Conservation (phyloP, 2,797 vertebrate genomes). For the Emys orbicularis region DNA sequence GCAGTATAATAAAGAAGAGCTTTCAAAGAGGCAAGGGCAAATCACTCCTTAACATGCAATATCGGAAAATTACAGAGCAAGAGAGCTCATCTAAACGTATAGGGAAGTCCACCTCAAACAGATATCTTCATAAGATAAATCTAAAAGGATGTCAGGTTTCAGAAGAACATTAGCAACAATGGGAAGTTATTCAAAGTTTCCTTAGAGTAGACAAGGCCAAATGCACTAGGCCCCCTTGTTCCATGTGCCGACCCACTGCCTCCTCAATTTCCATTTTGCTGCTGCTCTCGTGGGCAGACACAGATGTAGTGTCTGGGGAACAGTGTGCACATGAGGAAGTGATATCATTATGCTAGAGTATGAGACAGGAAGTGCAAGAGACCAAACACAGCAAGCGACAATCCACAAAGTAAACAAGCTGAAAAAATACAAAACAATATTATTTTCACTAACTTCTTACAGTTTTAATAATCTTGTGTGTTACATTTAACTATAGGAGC, state of each 20-base stretch:
- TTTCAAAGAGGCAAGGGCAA: not conserved
- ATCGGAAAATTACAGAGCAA: not conserved
- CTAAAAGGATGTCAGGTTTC: not conserved
- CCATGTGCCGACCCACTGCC: not conserved
- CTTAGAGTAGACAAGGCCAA: not conserved
- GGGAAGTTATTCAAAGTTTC: not conserved
- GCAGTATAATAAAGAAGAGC: not conserved
- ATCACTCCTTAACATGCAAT: not conserved
- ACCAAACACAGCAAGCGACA: not conserved
- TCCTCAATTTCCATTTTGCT: not conserved
- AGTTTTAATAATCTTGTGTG: not conserved
- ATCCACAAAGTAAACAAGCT: not conserved
- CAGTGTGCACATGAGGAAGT: constrained; percentile 1
- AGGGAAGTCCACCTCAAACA: not conserved
- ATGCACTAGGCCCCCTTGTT: not conserved
- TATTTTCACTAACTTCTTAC: not conserved
- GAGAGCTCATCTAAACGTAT: not conserved
- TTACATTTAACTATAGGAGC: not conserved
- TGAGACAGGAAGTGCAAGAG: not conserved
- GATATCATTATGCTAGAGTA: not conserved
- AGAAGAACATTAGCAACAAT: not conserved
- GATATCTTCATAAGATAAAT: not conserved
- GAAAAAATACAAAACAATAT: not conserved
- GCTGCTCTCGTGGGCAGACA: not conserved
- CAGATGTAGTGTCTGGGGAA: not conserved